phyloP scores from a whole-genome alignment of 1,140 invertebrate genomes.

The Drosophila sturtevanti region DNA sequence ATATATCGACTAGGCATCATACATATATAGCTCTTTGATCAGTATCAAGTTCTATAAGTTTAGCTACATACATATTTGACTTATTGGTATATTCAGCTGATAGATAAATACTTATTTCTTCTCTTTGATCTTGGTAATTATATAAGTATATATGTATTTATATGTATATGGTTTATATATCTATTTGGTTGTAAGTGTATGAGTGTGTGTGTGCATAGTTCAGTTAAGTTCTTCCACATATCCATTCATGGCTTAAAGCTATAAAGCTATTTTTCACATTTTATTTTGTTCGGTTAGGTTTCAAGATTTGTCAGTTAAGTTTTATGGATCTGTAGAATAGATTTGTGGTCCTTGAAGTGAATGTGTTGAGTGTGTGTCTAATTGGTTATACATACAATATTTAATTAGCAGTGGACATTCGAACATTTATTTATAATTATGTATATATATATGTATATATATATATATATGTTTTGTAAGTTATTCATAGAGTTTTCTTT shows the following conservation, averaged over 20 bases:
- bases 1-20: conserved; percentile 20
- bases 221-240: neutral
- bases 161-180: conserved; percentile 31
- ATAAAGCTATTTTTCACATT: conserved; percentile 82
- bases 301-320: conserved; percentile 60
- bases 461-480: conserved; percentile 1
- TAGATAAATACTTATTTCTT: neutral
- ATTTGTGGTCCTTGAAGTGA: neutral
- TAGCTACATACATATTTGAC: neutral
- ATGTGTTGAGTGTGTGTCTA: neutral
- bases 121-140: conserved; percentile 27
- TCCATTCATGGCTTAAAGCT: conserved; percentile 66
- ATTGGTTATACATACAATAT: conserved; percentile 33
- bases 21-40: neutral
- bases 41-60: neutral
- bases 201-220: conserved; percentile 16
- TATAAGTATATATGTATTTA: conserved; percentile 21
- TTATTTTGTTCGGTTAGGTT: conserved; percentile 71
- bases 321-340: neutral
- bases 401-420: conserved; percentile 16
- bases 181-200: neutral
- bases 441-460: too few relatives aligned
- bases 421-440: conserved; percentile 32
- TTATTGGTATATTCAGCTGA: conserved; percentile 7
- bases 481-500: conserved; percentile 34